Conservation (phyloP, 2,113 vertebrate genomes). For the Halcyon senegalensis region DNA sequence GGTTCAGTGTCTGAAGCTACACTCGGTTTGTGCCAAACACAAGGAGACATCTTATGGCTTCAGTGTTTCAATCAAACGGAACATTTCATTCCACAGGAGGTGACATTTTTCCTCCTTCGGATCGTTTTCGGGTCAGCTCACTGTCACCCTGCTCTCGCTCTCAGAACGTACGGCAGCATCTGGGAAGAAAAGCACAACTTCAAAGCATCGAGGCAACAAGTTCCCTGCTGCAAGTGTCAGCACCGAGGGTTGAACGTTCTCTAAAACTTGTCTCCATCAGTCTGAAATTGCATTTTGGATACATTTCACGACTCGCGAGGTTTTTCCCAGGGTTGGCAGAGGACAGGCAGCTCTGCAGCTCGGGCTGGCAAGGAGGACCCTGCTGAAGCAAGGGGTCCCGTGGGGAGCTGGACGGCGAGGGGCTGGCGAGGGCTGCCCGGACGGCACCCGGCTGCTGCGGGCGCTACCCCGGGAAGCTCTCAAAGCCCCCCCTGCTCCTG, state of each 20-base stretch:
- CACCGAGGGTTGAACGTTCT: not conserved
- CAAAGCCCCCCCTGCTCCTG: not conserved
- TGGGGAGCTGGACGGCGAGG: rapidly evolving
- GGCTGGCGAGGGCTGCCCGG: not conserved
- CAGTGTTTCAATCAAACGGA: not conserved
- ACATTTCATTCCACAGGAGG: not conserved
- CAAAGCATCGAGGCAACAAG: not conserved
- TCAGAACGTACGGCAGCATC: not conserved
- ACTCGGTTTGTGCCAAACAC: rapidly evolving
- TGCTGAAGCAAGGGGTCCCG: not conserved
- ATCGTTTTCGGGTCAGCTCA: not conserved
- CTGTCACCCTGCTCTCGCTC: not conserved
- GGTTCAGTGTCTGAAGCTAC: rapidly evolving
- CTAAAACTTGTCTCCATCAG: not conserved
- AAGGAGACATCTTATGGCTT: not conserved
- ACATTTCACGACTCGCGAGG: not conserved
- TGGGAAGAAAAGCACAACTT: not conserved
- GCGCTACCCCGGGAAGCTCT: not conserved
- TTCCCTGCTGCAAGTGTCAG: not conserved
- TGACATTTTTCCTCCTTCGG: not conserved
- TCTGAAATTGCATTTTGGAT: not conserved
- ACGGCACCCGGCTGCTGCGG: too few relatives aligned
- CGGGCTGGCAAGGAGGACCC: not conserved
- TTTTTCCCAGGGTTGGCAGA: rapidly evolving
- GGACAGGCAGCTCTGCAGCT: not conserved